A percentile compares a stretch with the other conserved stretches of the same genome.
Evolutionary conservation across 2,113 vertebrate species (phyloP).

Genomic region (Mormyrus iriodes): DNA sequence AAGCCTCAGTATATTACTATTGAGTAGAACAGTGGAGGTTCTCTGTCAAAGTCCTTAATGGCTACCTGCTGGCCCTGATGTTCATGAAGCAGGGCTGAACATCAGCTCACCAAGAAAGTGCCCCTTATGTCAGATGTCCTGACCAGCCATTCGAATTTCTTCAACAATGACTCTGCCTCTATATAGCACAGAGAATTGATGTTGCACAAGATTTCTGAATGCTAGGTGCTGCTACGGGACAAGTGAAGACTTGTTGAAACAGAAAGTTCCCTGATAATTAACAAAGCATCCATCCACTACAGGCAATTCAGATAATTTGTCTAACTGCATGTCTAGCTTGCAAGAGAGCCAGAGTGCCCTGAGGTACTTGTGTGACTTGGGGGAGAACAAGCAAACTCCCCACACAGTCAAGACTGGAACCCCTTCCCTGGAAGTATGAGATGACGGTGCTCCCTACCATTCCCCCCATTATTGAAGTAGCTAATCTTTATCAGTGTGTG

Average conservation of each 20-base stretch:
- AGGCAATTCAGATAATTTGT: background rate
- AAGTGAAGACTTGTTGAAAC: background rate
- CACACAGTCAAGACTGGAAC: background rate
- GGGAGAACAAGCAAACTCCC: background rate
- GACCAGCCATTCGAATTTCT: background rate
- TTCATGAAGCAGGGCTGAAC: background rate
- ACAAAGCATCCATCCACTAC: background rate
- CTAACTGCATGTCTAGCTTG: too few species aligned
- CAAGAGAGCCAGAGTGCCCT: too few species aligned
- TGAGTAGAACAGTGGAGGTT: background rate
- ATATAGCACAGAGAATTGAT: background rate
- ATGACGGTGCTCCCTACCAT: background rate
- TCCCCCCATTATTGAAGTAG: background rate
- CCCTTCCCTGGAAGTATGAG: background rate
- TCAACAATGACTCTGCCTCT: background rate
- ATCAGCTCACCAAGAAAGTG: background rate
- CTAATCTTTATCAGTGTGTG: background rate
- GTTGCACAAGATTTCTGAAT: background rate
- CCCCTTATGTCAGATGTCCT: background rate
- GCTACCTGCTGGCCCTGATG: background rate
- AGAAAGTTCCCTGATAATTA: background rate
- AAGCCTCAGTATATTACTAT: background rate
- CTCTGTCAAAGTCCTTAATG: background rate
- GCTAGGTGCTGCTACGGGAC: background rate
- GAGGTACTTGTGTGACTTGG: too few species aligned